Conservation (phyloP, 2,888 invertebrate genomes). For the Alentia gelatinosa region DNA sequence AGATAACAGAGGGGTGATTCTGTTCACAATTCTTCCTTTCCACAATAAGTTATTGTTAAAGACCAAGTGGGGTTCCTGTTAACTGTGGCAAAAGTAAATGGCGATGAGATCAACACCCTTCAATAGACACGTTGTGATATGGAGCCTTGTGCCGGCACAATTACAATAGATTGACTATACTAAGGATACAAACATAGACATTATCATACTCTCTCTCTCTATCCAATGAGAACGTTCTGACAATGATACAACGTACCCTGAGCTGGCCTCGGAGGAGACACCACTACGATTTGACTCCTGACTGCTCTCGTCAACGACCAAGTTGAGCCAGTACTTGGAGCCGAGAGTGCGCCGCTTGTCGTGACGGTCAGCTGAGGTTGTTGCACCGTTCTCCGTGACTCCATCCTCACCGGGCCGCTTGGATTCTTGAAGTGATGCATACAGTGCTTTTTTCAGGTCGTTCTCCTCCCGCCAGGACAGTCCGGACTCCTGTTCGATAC, state of each 20-base stretch:
- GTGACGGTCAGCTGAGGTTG: neutral
- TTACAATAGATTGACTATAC: too few species aligned
- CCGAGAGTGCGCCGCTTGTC: neutral
- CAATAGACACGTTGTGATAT: too few species aligned
- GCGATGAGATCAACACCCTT: too few species aligned
- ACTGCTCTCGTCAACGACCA: slow-evolving; percentile 67
- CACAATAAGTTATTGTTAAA: too few species aligned
- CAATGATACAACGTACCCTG: neutral
- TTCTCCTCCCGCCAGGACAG: slow-evolving; percentile 80
- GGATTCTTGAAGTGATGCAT: slow-evolving; percentile 79
- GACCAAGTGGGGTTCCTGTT: too few species aligned
- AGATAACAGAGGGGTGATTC: too few species aligned
- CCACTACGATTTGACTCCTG: slow-evolving; percentile 66
- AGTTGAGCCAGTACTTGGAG: slow-evolving; percentile 38
- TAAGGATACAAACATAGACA: too few species aligned
- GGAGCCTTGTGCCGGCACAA: too few species aligned
- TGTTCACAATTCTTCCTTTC: too few species aligned
- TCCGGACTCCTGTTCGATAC: slow-evolving; percentile 73
- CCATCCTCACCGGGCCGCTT: slow-evolving; percentile 5
- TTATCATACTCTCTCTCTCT: too few species aligned
- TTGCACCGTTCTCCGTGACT: slow-evolving; percentile 12
- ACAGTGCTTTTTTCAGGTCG: slow-evolving; percentile 80
- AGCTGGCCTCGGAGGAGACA: slow-evolving; percentile 16
- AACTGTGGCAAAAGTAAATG: too few species aligned
- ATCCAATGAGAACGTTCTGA: neutral